Evolutionary conservation across 2,888 invertebrate genomes (phyloP).

Genomic region (Orthonevra nobilis): DNA sequence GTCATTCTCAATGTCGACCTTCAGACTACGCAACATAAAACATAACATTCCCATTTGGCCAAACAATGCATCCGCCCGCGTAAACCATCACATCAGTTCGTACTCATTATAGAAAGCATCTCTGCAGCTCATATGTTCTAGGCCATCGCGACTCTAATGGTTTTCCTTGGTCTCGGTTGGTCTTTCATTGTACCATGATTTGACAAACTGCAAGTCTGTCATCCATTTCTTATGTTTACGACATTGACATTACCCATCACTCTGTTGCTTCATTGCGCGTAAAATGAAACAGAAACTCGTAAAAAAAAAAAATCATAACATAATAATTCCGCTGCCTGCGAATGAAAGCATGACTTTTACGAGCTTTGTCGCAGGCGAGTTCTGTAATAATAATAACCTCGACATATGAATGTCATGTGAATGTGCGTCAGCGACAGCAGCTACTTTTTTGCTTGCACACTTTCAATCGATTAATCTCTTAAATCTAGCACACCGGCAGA

Average conservation of each 20-base stretch:
- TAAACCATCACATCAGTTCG: too few relatives aligned
- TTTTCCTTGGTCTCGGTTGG: conserved; percentile 5
- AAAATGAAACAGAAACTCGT: conserved; percentile 1
- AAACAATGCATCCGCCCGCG: too few relatives aligned
- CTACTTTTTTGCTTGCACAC: neutral
- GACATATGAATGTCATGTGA: too few relatives aligned
- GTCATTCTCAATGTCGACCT: too few relatives aligned
- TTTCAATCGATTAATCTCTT: conserved; percentile 12
- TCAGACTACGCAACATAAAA: too few relatives aligned
- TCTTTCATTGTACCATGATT: neutral
- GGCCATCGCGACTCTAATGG: conserved; percentile 3
- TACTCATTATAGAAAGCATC: too few relatives aligned
- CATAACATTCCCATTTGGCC: too few relatives aligned
- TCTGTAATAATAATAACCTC: too few relatives aligned
- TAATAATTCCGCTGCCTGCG: conserved; percentile 1
- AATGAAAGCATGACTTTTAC: too few relatives aligned
- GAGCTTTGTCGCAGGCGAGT: too few relatives aligned
- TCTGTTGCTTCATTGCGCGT: neutral
- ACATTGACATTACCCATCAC: conserved; percentile 11
- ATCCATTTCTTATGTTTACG: conserved; percentile 2
- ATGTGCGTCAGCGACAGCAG: too few relatives aligned
- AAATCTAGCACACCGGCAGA: neutral
- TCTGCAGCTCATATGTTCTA: neutral
- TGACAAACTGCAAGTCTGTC: neutral
- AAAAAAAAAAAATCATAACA: too few relatives aligned